These are phyloP conservation scores for Potamarius usumacintae DNA, from an alignment of 2,113 vertebrate species.

Conservation along the genomic window DNA sequence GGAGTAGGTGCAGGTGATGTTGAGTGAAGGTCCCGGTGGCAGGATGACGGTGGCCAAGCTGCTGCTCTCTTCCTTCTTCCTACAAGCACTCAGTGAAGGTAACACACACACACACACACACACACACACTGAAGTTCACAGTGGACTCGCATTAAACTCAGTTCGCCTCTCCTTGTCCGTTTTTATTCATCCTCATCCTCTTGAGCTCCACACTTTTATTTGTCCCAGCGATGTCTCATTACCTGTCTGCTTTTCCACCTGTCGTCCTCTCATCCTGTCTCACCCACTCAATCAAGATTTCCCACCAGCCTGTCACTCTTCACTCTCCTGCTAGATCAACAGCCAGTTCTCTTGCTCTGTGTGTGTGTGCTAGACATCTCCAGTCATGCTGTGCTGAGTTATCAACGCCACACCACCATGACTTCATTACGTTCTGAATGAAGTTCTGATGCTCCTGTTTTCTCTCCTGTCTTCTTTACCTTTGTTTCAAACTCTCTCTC, in stretches of 20 bases:
- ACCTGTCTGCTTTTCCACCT: constrained; percentile 27
- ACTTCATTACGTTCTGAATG: constrained; percentile 36
- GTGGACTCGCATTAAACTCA: constrained; percentile 11
- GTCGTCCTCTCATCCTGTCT: constrained; percentile 37
- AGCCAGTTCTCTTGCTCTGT: constrained; percentile 1
- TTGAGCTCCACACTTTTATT: constrained; percentile 35
- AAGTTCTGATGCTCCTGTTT: constrained; percentile 37
- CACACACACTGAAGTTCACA: constrained; percentile 23
- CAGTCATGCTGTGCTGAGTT: constrained; percentile 24
- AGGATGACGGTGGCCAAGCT: constrained; percentile 70
- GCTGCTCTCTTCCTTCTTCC: constrained; percentile 68
- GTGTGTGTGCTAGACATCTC: constrained; percentile 10
- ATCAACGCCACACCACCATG: constrained; percentile 31
- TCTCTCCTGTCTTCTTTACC: constrained; percentile 18
- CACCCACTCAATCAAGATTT: constrained; percentile 37
- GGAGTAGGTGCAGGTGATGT: constrained; percentile 65
- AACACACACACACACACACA: constrained; percentile 33
- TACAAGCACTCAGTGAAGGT: constrained; percentile 72
- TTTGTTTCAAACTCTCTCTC: constrained; percentile 19
- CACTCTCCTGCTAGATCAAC: constrained; percentile 19
- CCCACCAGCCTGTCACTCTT: constrained; percentile 35
- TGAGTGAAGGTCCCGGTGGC: constrained; percentile 63
- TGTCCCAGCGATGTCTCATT: constrained; percentile 26
- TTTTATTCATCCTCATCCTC: constrained; percentile 8
- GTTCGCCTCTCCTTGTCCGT: background rate